A percentile compares a stretch with the other conserved stretches of the same genome.
Conservation (phyloP, 1,140 invertebrate species). For the Microplitis mediator region DNA sequence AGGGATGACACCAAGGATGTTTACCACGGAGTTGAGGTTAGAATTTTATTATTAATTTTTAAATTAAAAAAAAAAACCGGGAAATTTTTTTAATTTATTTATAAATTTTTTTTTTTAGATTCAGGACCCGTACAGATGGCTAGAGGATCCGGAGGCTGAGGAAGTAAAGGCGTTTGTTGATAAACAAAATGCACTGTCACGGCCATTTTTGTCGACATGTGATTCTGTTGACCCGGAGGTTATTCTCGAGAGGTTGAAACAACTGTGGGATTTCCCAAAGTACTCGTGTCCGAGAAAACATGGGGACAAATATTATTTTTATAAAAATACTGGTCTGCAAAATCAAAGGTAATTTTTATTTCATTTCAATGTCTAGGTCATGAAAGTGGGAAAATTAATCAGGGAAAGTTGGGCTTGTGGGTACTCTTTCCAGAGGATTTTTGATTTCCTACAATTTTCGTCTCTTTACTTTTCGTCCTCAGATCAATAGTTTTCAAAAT, state of each 20-base stretch:
- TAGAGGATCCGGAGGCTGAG: constrained; percentile 92
- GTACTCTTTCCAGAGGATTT: no score
- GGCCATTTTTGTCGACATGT: constrained; percentile 83
- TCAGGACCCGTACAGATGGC: constrained; percentile 92
- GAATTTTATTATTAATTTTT: neutral
- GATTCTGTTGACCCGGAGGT: constrained; percentile 67
- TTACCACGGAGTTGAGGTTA: constrained; percentile 84
- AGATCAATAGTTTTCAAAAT: no score
- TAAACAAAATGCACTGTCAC: constrained; percentile 87
- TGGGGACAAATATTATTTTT: constrained; percentile 90
- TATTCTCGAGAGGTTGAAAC: constrained; percentile 79
- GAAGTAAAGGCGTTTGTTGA: constrained; percentile 94
- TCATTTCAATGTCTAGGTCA: neutral
- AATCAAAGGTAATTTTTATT: constrained; percentile 82
- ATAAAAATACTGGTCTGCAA: constrained; percentile 93
- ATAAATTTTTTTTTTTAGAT: constrained; percentile 66
- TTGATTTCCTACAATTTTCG: neutral
- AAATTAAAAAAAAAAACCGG: neutral
- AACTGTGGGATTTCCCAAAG: constrained; percentile 96
- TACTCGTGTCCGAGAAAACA: constrained; percentile 85
- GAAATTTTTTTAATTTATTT: constrained; percentile 17
- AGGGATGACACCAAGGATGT: constrained; percentile 81
- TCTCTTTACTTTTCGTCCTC: no score
- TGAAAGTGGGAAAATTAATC: no score
- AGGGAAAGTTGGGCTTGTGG: no score